These are phyloP conservation scores for Phalangium opilio DNA, from an alignment of 2,888 invertebrate genomes.

Conservation along the genomic window DNA sequence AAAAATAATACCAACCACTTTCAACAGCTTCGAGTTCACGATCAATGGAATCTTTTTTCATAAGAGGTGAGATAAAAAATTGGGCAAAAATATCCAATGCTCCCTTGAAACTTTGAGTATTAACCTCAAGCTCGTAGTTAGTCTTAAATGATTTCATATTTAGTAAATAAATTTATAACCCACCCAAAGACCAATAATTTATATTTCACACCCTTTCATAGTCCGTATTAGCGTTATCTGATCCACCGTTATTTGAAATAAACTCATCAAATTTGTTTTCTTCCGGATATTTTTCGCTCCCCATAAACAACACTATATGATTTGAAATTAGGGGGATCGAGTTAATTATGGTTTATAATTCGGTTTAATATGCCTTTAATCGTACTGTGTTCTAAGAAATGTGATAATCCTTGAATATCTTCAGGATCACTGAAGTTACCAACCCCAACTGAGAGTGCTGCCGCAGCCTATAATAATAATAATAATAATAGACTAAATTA, in stretches of 20 bases:
- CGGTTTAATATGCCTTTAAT: too few species aligned
- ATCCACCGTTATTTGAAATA: constrained; percentile 29
- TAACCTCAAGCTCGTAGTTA: constrained; percentile 74
- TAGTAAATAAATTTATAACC: too few species aligned
- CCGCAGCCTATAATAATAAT: not conserved
- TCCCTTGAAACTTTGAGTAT: constrained; percentile 55
- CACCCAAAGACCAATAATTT: too few species aligned
- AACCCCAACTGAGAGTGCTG: not conserved
- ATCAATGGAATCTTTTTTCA: constrained; percentile 68
- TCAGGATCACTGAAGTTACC: not conserved
- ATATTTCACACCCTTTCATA: not conserved
- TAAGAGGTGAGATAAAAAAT: constrained; percentile 69
- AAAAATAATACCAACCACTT: constrained; percentile 40
- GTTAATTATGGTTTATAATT: too few species aligned
- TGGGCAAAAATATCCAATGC: constrained; percentile 75
- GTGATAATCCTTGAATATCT: not conserved
- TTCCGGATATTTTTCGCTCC: constrained; percentile 68
- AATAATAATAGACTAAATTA: too few species aligned
- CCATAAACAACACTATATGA: constrained; percentile 70
- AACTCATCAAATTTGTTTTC: constrained; percentile 73
- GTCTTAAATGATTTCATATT: constrained; percentile 36
- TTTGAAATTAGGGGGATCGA: not conserved
- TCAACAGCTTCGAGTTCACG: constrained; percentile 76
- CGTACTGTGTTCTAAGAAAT: not conserved
- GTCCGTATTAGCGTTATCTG: not conserved